Percentiles rank a stretch among this genome's conserved stretches.
phyloP scores from a whole-genome alignment of 2,113 vertebrate genomes.

The Poeciliopsis prolifica region DNA sequence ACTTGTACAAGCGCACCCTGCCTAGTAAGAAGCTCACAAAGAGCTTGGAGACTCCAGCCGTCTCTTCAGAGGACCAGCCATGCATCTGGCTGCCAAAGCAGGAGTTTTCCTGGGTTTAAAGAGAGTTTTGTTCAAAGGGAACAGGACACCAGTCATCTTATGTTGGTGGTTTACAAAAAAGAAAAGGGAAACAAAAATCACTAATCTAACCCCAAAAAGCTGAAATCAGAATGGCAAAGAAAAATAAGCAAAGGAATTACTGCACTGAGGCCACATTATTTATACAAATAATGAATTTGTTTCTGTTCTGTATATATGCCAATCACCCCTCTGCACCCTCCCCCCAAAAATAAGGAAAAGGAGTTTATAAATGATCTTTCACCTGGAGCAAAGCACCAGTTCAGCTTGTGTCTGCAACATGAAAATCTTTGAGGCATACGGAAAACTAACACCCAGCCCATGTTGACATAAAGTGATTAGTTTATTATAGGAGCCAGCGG shows the following conservation, averaged over 20 bases:
- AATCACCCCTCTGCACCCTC: slow-evolving; percentile 66
- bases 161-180: slow-evolving; percentile 59
- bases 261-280: slow-evolving; percentile 75
- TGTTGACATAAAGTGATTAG: slow-evolving; percentile 82
- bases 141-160: slow-evolving; percentile 42
- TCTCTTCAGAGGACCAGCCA: not conserved
- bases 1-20: too few relatives aligned
- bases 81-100: not conserved
- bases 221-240: slow-evolving; percentile 69
- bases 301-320: slow-evolving; percentile 74
- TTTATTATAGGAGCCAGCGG: slow-evolving; percentile 78
- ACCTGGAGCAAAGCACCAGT: slow-evolving; percentile 22
- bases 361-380: slow-evolving; percentile 62
- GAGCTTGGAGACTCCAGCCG: not conserved
- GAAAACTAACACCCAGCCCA: slow-evolving; percentile 72
- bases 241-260: slow-evolving; percentile 80
- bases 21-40: too few relatives aligned
- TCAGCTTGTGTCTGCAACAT: slow-evolving; percentile 55
- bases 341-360: not conserved
- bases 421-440: slow-evolving; percentile 68
- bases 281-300: slow-evolving; percentile 80
- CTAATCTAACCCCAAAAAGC: slow-evolving; percentile 51
- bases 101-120: slow-evolving; percentile 12
- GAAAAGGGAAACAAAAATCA: slow-evolving; percentile 19
- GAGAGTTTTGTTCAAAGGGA: slow-evolving; percentile 50